Conservation (phyloP, 35 echinoderm and acorn worm species). For the Apostichopus parvimensis region DNA sequence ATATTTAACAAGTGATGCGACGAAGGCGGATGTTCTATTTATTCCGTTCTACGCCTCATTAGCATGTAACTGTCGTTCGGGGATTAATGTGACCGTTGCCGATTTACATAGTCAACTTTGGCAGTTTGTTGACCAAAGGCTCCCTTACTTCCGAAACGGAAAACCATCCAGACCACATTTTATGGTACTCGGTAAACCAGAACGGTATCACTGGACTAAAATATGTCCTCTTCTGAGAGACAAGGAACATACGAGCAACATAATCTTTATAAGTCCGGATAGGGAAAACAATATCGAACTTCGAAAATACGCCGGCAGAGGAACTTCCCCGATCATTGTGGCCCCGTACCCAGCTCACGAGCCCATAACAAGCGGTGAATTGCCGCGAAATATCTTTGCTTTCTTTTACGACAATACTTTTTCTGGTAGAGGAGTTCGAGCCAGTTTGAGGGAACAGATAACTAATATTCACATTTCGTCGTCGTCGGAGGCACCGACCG, state of each 20-base stretch:
- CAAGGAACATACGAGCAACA: neutral
- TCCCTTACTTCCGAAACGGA: conserved; percentile 32
- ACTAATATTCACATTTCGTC: neutral
- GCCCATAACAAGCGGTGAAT: neutral
- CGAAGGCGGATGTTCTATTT: conserved; percentile 33
- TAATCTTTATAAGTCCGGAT: conserved; percentile 35
- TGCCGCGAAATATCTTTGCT: conserved; percentile 9
- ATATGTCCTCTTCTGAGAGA: conserved; percentile 44
- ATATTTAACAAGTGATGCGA: conserved; percentile 7
- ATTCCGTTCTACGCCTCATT: conserved; percentile 34
- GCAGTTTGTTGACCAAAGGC: conserved; percentile 16
- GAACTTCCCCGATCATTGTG: conserved; percentile 16
- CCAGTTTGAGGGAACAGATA: neutral
- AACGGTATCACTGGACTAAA: conserved; percentile 44
- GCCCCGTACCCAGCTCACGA: conserved; percentile 52
- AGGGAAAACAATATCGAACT: conserved; percentile 29
- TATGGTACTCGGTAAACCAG: conserved; percentile 30
- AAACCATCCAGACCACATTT: conserved; percentile 41
- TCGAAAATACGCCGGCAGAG: conserved; percentile 33
- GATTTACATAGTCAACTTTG: conserved; percentile 28
- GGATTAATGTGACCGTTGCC: neutral
- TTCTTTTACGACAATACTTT: conserved; percentile 33
- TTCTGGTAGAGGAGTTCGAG: neutral
- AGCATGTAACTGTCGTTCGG: conserved; percentile 18
- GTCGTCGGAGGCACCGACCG: neutral